Evolutionary conservation across 2,113 vertebrate species (phyloP), one percentile per base, ranked within the genome.

Genomic region (Hoplias malabaricus): DNA sequence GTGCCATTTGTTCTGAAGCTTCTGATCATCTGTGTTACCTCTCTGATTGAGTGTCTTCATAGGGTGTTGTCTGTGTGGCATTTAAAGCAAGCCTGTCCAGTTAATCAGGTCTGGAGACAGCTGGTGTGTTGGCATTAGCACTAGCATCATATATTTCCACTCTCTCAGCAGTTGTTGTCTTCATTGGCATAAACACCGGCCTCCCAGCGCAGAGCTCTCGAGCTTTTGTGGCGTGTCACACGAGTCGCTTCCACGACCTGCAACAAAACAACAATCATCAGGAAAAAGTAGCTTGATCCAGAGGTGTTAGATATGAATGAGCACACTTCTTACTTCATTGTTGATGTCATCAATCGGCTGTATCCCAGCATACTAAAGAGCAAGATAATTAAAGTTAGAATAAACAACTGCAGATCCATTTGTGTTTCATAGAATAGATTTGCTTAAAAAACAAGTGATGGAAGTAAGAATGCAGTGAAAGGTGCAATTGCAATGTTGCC

Each of bases 181-280:
- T 86, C 77, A 66, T 92, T 92, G 50, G 87, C 73, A 0, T 92
- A 95, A 29, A 90, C 36, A 2, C 95, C 93, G 0, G 94, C 93
- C 81, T 97, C 95, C 95, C 95, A 97, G 29, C 83, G 92, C 69
- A 95, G 86, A 10, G 94, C 94, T 67, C 91, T 86, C 29, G 42
- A 46, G 23, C 89, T 95, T 72, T 95, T 93, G 84, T 93, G 95
- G 0, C 93, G 89, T 29, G 11, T 83, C 7, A 95, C 95, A 5
- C 94, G 88, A 36, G 94, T 96, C 14, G 94, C 93, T 9, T 94
- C 93, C 77, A 97, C 89, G 0, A 97, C 94, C 95, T 97, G 73
- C 43, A 74, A 53, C 4, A 25, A 67, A 68, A 46, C 31, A 61
- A 54, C 33, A 61, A 34, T 38, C 36, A 57, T 38, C 8, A 29